Base-by-base conservation (phyloP, 2,113 vertebrate species). In the Rhynchopsitta pachyrhyncha region DNA sequence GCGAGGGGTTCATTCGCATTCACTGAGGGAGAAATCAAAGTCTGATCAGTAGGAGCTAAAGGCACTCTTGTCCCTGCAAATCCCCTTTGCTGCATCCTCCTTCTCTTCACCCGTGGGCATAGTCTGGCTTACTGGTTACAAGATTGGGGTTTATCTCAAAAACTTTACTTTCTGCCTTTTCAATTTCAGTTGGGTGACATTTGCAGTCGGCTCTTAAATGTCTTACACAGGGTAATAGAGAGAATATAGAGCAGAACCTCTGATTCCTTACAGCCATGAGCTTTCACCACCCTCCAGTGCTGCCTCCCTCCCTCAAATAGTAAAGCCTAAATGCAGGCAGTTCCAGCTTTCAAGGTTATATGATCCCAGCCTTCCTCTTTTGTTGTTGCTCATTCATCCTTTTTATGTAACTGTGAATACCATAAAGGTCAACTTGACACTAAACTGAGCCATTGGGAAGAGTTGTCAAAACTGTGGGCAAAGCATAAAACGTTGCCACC, bases 341-440 rank as follows among this genome's bases (percentile, higher is more conserved):
- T 71, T 94, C 82, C 78, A 52, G 49, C 55, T 74, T 70, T 80
- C 87, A 88, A 35, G 82, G 59, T 93, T 93, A 86, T 71, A 84
- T 9, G 88, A 88, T 86, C 44, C 88, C 60, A 84, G 70, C 73
- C 52, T 64, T 86, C 64, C 31, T 89, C 80, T 95, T 97, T 93
- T 95, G 92, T 92, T 96, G 92, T 79, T 94, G 86, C 66, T 91
- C 86, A 18, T 93, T 96, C 95, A 95, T 94, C 92, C 88, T 81
- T 96, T 94, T 93, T 69, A 95, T 94, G 88, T 86, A 95, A 88
- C 93, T 82, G 66, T 92, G 95, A 92, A 94, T 93, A 76, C 29
- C 66, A 23, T 19, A 96, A 92, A 94, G 90, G 95, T 91, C 93
- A 91, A 41, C 76, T 46, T 71, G 82, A 91, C 88, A 75, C 77